These are phyloP conservation scores for Crocidura indochinensis DNA, from an alignment of 2,797 vertebrate genomes.

Conservation along the genomic window DNA sequence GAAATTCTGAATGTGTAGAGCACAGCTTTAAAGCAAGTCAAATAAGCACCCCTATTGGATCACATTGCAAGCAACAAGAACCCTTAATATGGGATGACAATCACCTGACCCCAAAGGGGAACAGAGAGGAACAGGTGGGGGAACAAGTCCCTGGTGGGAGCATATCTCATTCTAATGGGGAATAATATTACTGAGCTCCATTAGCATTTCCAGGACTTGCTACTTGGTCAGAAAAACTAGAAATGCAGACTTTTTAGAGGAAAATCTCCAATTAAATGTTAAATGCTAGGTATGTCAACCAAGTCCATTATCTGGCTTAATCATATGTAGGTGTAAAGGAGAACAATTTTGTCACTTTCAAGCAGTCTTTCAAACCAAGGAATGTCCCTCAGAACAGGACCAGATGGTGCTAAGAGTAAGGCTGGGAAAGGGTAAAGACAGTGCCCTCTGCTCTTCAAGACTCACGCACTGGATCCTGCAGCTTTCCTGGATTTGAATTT, in stretches of 20 bases:
- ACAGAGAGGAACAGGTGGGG: neutral
- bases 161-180: neutral
- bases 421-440: too few relatives aligned
- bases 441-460: neutral
- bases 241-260: neutral
- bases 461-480: neutral
- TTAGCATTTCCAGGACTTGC: neutral
- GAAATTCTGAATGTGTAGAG: neutral
- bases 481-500: neutral
- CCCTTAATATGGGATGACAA: neutral
- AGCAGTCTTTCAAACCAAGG: neutral
- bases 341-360: neutral
- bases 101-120: neutral
- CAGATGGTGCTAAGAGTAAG: neutral
- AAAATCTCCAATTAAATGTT: slow-evolving; percentile 50
- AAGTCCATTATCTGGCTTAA: slow-evolving; percentile 5
- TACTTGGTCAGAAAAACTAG: slow-evolving; percentile 13
- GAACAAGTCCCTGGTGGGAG: neutral
- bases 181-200: neutral
- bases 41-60: neutral
- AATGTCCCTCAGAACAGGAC: neutral
- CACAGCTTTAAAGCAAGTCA: neutral
- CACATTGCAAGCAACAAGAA: neutral
- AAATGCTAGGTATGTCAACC: neutral
- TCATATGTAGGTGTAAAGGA: neutral